Percentiles rank a stretch among this genome's conserved stretches.
Conservation (phyloP, 2,113 vertebrate species). For the Otis tarda region DNA sequence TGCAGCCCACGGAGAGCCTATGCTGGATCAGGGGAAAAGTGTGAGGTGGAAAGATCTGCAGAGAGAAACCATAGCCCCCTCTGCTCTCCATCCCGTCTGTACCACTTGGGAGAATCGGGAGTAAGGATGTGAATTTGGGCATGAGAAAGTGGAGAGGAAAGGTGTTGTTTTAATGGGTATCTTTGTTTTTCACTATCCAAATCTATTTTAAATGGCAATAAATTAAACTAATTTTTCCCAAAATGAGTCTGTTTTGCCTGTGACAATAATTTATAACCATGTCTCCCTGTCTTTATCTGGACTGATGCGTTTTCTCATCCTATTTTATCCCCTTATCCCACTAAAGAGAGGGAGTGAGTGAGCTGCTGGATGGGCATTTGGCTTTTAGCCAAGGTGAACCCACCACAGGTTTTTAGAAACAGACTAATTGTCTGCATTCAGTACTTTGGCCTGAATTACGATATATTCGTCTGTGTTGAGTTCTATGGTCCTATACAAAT, state of each 20-base stretch:
- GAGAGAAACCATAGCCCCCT: fast-evolving
- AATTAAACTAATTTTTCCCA: background rate
- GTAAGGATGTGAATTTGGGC: background rate
- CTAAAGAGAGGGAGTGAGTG: background rate
- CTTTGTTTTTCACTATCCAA: too few relatives aligned
- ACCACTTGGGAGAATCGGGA: background rate
- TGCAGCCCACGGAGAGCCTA: background rate
- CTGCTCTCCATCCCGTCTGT: background rate
- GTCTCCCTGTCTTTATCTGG: background rate
- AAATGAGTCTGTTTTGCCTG: fast-evolving
- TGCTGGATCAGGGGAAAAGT: fast-evolving
- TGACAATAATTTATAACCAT: background rate
- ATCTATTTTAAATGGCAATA: background rate
- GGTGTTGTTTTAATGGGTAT: too few relatives aligned
- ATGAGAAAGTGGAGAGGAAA: too few relatives aligned
- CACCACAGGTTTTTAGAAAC: background rate
- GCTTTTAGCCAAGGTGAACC: background rate
- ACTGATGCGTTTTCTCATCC: background rate
- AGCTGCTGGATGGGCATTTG: background rate
- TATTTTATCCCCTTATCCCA: background rate
- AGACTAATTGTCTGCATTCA: background rate
- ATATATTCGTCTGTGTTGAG: background rate
- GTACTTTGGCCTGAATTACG: background rate
- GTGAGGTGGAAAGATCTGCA: background rate
- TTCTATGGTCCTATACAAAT: background rate